Evolutionary conservation across 2,113 vertebrate species (phyloP).

Genomic region (Xenopus borealis): DNA sequence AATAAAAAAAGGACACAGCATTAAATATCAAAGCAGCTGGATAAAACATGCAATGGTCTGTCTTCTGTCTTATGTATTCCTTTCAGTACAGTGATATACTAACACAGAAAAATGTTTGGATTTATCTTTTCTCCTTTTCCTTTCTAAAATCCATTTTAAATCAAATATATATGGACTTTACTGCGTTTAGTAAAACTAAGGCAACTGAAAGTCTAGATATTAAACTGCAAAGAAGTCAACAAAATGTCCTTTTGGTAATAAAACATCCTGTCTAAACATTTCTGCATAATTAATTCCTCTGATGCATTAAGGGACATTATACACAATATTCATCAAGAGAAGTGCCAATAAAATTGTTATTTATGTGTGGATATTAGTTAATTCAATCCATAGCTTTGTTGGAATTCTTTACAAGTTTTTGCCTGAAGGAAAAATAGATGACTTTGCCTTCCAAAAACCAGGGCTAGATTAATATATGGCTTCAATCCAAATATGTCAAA

Average conservation of each 20-base stretch:
- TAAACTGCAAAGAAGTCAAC: conserved; percentile 44
- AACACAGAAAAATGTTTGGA: too few relatives aligned
- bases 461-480: conserved; percentile 32
- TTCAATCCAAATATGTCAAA: conserved; percentile 19
- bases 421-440: conserved; percentile 28
- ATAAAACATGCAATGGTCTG: too few relatives aligned
- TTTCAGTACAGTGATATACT: too few relatives aligned
- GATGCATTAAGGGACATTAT: conserved; percentile 47
- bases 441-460: conserved; percentile 23
- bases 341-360: conserved; percentile 46
- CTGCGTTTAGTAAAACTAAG: conserved; percentile 9
- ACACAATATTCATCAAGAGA: conserved; percentile 45
- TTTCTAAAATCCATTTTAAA: conserved; percentile 4
- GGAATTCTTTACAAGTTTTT: conserved; percentile 43
- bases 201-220: conserved; percentile 38
- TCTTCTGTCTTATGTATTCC: too few relatives aligned
- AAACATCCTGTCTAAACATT: conserved; percentile 46
- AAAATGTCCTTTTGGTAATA: conserved; percentile 39
- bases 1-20: too few relatives aligned
- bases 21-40: too few relatives aligned
- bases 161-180: neutral
- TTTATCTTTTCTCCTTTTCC: neutral
- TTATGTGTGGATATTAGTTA: conserved; percentile 45
- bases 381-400: conserved; percentile 46
- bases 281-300: conserved; percentile 47